Base-by-base conservation (phyloP, 2,888 invertebrate species). In the Thereva unica region DNA sequence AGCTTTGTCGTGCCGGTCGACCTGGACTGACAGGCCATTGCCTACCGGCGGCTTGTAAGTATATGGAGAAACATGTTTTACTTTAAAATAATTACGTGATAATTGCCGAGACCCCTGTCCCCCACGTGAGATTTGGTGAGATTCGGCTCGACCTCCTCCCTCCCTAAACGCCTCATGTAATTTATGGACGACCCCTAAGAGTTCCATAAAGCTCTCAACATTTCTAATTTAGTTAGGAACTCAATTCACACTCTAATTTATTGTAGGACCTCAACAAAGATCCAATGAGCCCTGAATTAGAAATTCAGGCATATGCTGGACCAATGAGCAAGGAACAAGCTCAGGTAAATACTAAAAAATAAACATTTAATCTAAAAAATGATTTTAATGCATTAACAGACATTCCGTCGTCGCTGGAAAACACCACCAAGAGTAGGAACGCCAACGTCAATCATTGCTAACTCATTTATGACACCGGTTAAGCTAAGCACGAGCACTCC, bases 231-330 rank as follows among this genome's bases (percentile, higher is more conserved):
- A 12, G n/a, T n/a, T 52, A n/a, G n/a, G n/a, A n/a, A n/a, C n/a
- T 61, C 53, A 12, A n/a, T n/a, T n/a, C n/a, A n/a, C n/a, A n/a
- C n/a, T n/a, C n/a, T 12, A 59, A 67, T 63, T n/a, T n/a, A 6
- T 74, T 69, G 8, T 74, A 91, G 91, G 84, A 84, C 45, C 80
- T 89, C 67, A 87, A 86, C 75, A 76, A 73, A 7, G 87, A 91
- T 78, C 88, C 88, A 0, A 79, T 90, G 7, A 87, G 85, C 73
- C 89, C 91, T 0, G 84, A 87, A 54, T 78, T 89, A 72, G 90
- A 91, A 83, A 90, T 93, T 71, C 87, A 87, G 75, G 96, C 95
- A 0, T 89, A 89, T 81, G 96, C 95, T 6, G 97, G 97, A 0
- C 97, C 97, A 12, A 95, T 96, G 95, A 86, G 87, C 47, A 87